Evolutionary conservation across 2,797 vertebrate genomes (phyloP), one percentile per base, ranked within the genome.

Genomic region (Aldrovandia affinis): DNA sequence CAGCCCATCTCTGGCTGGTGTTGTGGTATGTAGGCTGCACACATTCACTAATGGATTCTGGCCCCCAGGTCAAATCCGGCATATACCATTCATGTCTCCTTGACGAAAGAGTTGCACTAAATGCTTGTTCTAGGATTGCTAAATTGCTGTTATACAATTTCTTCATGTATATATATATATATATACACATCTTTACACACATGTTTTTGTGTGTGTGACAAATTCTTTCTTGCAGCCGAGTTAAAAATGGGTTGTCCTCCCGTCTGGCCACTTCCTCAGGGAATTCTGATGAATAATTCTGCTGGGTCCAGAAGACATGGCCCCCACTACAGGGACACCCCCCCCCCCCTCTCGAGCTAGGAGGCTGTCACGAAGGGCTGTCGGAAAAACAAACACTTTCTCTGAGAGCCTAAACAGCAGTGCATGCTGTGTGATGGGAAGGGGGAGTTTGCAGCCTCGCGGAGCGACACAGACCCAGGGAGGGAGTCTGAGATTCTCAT

Each of bases 1-100:
- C 73, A 78, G 75, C 73, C 73, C 33, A 42, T 83, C 70, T 54
- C 52, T 30, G 50, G 68, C 70, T 59, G 39, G 73, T 59, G 65
- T 78, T 57, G 73, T 28, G 73, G 55, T 61, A 75, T 78, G 82
- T 20, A 50, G 57, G 73, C 75, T 54, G 59, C 54, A 61, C 55
- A 44, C 73, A 59, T 61, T 57, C 36, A 61, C 25, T 44, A 75
- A 75, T 39, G 20, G 39, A 75, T 7, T 28, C 18, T 44, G 54
- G 36, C 55, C 52, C 73, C 73, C n/a, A 55, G 55, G 70, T 83
- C 70, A 83, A 25, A 28, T 6, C 25, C 25, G 33, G 82, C 54
- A 78, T 55, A 68, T 0, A n/a, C 50, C 73, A 15, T 55, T 54
- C 68, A 70, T 18, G 3, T 7, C 73, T 57, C n/a, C 70, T 15